These are phyloP conservation scores for Drosophila affinis DNA, from an alignment of 2,888 invertebrate genomes.

Conservation along the genomic window DNA sequence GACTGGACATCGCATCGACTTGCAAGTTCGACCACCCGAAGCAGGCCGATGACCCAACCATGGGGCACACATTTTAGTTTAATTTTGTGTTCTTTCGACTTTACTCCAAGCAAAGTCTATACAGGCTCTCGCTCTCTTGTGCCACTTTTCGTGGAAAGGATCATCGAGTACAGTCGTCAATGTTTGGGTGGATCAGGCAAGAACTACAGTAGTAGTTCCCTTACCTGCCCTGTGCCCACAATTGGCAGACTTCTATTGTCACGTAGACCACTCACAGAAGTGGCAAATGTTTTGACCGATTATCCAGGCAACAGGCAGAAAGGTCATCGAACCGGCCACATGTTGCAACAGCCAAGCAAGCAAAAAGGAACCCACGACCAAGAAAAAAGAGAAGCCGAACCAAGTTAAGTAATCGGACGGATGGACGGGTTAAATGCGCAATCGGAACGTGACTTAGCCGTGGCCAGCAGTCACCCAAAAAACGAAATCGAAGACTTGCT, in stretches of 20 bases:
- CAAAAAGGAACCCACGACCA: slow-evolving; percentile 37
- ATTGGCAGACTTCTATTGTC: slow-evolving; percentile 10
- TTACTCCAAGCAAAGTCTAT: too few species aligned
- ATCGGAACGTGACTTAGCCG: slow-evolving; percentile 65
- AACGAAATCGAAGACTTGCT: too few species aligned
- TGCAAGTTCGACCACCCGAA: slow-evolving; percentile 42
- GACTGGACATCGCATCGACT: slow-evolving; percentile 7
- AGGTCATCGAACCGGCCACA: slow-evolving; percentile 39
- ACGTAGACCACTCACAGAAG: slow-evolving; percentile 25
- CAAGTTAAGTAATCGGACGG: slow-evolving; percentile 49
- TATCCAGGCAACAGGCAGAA: slow-evolving; percentile 56
- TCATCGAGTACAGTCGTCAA: too few species aligned
- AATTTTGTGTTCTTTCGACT: too few species aligned
- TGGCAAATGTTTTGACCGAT: slow-evolving; percentile 29
- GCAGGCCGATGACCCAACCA: slow-evolving; percentile 33
- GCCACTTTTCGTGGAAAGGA: too few species aligned
- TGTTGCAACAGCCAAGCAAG: slow-evolving; percentile 48
- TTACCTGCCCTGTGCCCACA: background rate
- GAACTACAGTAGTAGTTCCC: too few species aligned
- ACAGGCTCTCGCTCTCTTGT: too few species aligned
- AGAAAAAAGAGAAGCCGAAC: slow-evolving; percentile 41
- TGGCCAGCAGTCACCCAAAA: slow-evolving; percentile 61
- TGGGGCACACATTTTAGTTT: too few species aligned
- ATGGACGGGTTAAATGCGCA: slow-evolving; percentile 47
- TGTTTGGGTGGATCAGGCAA: too few species aligned